A percentile compares a stretch with the other conserved stretches of the same genome.
Conservation (phyloP, 2,113 vertebrate genomes). For the Pelusios castaneus region DNA sequence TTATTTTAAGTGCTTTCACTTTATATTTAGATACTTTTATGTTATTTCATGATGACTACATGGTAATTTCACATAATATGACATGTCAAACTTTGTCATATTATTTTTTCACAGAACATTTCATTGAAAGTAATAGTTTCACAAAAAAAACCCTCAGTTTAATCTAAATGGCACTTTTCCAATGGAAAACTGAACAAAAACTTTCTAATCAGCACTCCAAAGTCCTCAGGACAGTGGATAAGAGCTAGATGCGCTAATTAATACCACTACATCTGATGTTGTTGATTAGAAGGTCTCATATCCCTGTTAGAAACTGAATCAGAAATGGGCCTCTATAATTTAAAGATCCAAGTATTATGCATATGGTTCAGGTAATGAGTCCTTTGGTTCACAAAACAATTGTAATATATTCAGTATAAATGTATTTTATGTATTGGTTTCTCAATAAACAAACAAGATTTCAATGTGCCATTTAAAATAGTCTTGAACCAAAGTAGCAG, state of each 20-base stretch:
- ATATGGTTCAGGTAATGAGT: not conserved
- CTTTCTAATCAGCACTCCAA: not conserved
- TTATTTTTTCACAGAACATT: not conserved
- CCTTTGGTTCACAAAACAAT: not conserved
- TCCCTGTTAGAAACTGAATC: not conserved
- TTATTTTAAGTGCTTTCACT: not conserved
- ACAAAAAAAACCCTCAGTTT: not conserved
- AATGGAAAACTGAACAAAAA: not conserved
- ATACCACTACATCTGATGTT: not conserved
- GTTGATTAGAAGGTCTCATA: not conserved
- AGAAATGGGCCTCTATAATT: not conserved
- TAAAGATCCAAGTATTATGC: not conserved
- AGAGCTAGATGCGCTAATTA: not conserved
- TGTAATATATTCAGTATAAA: not conserved
- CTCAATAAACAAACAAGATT: not conserved
- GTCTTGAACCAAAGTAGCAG: slow-evolving; percentile 20
- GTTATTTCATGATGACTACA: not conserved
- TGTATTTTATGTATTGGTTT: not conserved
- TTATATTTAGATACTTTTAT: not conserved
- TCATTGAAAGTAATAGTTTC: not conserved
- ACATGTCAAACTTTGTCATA: not conserved
- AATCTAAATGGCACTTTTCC: not conserved
- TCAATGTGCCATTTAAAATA: not conserved
- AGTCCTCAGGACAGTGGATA: not conserved
- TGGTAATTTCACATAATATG: not conserved